Base-by-base conservation (phyloP, 2,888 invertebrate species). In the Macaria notata region DNA sequence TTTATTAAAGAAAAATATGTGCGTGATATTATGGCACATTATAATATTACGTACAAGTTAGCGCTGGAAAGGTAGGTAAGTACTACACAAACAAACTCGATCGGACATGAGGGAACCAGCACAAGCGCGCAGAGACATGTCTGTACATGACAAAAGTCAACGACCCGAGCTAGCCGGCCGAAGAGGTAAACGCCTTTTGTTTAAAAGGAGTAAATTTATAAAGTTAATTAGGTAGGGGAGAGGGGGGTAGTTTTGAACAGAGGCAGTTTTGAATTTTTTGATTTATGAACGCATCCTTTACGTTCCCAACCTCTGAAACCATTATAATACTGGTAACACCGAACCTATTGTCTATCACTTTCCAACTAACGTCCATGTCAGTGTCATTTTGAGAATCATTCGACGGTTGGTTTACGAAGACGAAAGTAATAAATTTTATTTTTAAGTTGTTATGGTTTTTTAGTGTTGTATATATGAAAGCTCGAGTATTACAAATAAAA, bases 261-360 rank as follows among this genome's bases (percentile, higher is more conserved):
- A 55, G 55, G 55, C 55, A 55, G 55, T 55, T 55, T 55, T 55
- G 44, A 55, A 55, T 55, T 55, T 30, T 55, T 49, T 31, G 55
- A 42, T 55, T 49, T 49, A 45, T 45, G 49, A 55, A 45, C 55
- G 49, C 30, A 48, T 48, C 38, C 31, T 54, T 48, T 54, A 33
- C 48, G 6, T 54, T 54, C 54, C 31, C 44, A 52, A 52, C 49
- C 41, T 49, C 43, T 42, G 42, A 49, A 41, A 49, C 49, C 31
- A 42, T 49, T 42, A 38, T 49, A 49, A 41, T 49, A 49, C 49
- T 49, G 42, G 49, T 49, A 49, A 49, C 49, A 49, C 49, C 41
- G 49, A 42, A 38, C 49, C 39, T n/a, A 49, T 39, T 30, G 30
- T 42, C 31, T 49, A 39, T 49, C 42, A 49, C 39, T 42, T 49